Evolutionary conservation across 2,113 vertebrate genomes (phyloP).

Genomic region (Coracopsis vasa): DNA sequence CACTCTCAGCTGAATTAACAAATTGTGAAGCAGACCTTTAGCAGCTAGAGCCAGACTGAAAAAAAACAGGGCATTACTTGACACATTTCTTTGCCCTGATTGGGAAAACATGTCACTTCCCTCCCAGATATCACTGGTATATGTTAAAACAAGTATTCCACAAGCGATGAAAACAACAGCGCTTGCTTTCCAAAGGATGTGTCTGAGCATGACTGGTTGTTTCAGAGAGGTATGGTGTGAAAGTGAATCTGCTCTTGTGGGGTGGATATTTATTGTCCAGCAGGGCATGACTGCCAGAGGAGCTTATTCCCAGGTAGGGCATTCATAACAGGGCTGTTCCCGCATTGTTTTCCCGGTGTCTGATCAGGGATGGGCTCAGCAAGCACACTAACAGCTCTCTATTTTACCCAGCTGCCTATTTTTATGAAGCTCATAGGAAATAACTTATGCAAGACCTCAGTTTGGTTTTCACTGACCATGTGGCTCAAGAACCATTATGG

Average conservation of each 20-base stretch:
- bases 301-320: neutral
- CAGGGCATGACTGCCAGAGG: neutral
- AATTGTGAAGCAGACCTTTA: neutral
- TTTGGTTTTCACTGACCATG: neutral
- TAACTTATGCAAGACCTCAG: neutral
- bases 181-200: neutral
- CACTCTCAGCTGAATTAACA: neutral
- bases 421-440: neutral
- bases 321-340: neutral
- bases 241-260: neutral
- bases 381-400: neutral
- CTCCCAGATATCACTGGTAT: neutral
- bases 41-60: neutral
- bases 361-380: neutral
- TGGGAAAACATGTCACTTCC: slow-evolving; percentile 25
- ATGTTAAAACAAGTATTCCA: slow-evolving; percentile 31
- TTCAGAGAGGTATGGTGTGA: neutral
- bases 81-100: slow-evolving; percentile 6
- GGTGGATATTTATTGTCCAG: neutral
- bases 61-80: neutral
- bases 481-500: neutral
- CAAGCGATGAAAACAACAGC: neutral
- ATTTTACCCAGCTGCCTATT: neutral
- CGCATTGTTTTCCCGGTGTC: neutral
- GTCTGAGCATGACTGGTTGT: neutral